phyloP scores from a whole-genome alignment of 2,113 vertebrate species.

The Ondatra zibethicus region DNA sequence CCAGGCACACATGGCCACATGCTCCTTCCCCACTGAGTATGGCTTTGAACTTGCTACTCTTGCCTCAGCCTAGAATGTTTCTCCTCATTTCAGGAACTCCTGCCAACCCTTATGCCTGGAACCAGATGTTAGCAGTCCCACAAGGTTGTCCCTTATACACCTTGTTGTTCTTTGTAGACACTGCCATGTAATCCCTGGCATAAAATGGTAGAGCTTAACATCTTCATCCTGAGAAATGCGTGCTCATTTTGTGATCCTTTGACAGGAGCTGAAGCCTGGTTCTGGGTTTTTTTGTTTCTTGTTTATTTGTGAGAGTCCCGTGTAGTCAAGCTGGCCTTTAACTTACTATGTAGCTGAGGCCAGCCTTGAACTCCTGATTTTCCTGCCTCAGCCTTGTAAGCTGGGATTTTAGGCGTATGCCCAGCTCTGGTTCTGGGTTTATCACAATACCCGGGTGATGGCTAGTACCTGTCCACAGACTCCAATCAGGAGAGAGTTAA shows the following conservation, averaged over 20 bases:
- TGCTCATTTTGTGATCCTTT: background rate
- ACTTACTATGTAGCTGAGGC: background rate
- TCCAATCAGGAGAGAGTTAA: background rate
- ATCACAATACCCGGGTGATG: background rate
- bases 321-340: background rate
- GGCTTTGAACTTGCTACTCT: background rate
- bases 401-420: background rate
- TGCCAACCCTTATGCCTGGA: background rate
- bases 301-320: background rate
- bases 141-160: background rate
- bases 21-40: background rate
- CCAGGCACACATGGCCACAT: background rate
- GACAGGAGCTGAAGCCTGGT: background rate
- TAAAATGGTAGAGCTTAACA: fast-evolving
- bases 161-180: background rate
- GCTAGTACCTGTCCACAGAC: background rate
- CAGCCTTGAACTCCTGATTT: background rate
- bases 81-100: background rate
- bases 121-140: background rate
- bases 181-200: no score
- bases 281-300: background rate
- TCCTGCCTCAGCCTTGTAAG: background rate
- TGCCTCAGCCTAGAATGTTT: background rate
- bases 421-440: background rate
- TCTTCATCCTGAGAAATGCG: background rate